Conservation (phyloP, 2,888 invertebrate genomes). For the Cosmia trapezina region DNA sequence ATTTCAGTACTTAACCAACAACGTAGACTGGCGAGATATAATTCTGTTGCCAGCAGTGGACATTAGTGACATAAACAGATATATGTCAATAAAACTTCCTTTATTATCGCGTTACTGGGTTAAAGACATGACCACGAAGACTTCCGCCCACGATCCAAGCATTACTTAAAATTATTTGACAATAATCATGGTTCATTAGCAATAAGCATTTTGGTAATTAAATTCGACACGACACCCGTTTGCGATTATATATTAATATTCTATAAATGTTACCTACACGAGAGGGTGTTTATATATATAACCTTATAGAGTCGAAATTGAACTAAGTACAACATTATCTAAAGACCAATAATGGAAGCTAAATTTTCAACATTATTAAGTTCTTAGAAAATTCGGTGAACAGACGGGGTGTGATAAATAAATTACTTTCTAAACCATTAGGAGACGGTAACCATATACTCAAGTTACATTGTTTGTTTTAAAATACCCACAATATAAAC, state of each 20-base stretch:
- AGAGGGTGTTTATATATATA: conserved; percentile 13
- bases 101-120: not conserved
- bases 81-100: conserved; percentile 25
- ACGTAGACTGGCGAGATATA: not conserved
- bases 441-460: conserved; percentile 38
- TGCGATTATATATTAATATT: conserved; percentile 17
- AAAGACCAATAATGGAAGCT: not conserved
- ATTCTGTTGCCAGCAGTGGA: conserved; percentile 16
- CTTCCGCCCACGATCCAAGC: conserved; percentile 30
- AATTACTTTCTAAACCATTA: conserved; percentile 47
- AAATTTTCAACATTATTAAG: conserved; percentile 14
- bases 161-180: conserved; percentile 18
- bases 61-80: conserved; percentile 10
- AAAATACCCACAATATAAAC: conserved; percentile 50
- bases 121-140: conserved; percentile 3
- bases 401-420: conserved; percentile 36
- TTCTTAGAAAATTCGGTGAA: conserved; percentile 10
- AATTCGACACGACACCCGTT: conserved; percentile 18
- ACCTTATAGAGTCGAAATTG: not conserved
- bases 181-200: conserved; percentile 37
- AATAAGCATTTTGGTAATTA: conserved; percentile 28
- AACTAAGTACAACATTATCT: not conserved
- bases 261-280: not conserved
- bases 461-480: conserved; percentile 48
- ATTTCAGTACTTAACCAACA: too few species aligned